Conservation (phyloP, 1,140 invertebrate genomes). For the Thereuonema tuberculata region DNA sequence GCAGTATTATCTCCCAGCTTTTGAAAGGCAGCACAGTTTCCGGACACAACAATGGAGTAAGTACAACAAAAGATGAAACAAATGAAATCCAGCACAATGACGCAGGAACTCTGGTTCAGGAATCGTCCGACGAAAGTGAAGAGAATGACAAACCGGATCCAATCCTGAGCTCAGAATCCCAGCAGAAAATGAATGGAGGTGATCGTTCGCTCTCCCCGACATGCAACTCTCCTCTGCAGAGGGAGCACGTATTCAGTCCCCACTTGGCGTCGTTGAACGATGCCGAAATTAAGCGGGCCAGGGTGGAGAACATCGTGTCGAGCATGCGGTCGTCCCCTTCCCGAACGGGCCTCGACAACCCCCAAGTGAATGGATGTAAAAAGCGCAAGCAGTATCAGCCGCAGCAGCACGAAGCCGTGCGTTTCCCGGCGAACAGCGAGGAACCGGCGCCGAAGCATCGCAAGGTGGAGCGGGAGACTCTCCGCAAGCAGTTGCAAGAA, state of each 20-base stretch:
- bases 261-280: background rate
- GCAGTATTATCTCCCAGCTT: slow-evolving; percentile 12
- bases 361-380: slow-evolving; percentile 63
- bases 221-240: no score
- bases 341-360: slow-evolving; percentile 26
- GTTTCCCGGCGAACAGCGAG: background rate
- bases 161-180: no score
- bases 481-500: slow-evolving; percentile 66
- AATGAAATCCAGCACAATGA: background rate
- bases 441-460: slow-evolving; percentile 13
- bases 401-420: slow-evolving; percentile 62
- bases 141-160: slow-evolving; percentile 29
- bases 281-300: slow-evolving; percentile 66
- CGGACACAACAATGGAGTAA: slow-evolving; percentile 22
- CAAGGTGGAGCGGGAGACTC: slow-evolving; percentile 38
- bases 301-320: slow-evolving; percentile 87
- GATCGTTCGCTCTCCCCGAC: background rate
- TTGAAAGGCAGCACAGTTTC: slow-evolving; percentile 16
- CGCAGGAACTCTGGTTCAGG: background rate
- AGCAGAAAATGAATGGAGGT: slow-evolving; percentile 2
- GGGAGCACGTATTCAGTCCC: no score
- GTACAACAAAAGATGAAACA: background rate
- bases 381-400: slow-evolving; percentile 95
- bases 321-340: slow-evolving; percentile 70
- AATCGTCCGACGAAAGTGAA: slow-evolving; percentile 26